phyloP scores from a whole-genome alignment of 2,113 vertebrate genomes.

The Ptyas mucosa region DNA sequence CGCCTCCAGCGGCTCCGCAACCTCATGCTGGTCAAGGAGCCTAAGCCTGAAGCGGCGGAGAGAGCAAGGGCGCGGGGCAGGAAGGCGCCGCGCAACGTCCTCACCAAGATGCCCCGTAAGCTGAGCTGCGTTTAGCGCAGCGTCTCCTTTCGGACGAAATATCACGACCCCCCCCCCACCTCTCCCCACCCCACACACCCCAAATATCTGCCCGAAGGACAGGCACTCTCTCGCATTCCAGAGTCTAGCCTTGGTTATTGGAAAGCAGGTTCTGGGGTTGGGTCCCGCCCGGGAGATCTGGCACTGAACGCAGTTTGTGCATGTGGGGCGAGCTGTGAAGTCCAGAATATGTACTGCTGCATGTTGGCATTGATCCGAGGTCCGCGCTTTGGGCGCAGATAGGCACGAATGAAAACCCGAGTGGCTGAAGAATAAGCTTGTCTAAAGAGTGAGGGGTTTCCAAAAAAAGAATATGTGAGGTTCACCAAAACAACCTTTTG shows the following conservation, averaged over 20 bases:
- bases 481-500: not conserved
- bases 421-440: not conserved
- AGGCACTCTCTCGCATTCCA: not conserved
- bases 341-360: not conserved
- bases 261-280: too few relatives aligned
- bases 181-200: not conserved
- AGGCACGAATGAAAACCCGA: not conserved
- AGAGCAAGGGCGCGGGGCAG: conserved; percentile 48
- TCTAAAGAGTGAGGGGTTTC: not conserved
- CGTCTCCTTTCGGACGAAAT: not conserved
- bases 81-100: conserved; percentile 81
- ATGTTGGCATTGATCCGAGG: not conserved
- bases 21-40: conserved; percentile 75
- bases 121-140: not conserved
- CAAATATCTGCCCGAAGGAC: not conserved
- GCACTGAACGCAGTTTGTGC: too few relatives aligned
- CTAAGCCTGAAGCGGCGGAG: conserved; percentile 44
- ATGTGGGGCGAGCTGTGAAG: not conserved
- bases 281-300: not conserved
- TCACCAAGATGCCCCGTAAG: conserved; percentile 90
- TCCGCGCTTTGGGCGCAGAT: not conserved
- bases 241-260: not conserved
- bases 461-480: not conserved
- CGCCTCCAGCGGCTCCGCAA: conserved; percentile 81
- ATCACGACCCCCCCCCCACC: not conserved